Evolutionary conservation across 2,888 invertebrate genomes (phyloP), one percentile per base, ranked within the genome.

Genomic region (Arge pagana): DNA sequence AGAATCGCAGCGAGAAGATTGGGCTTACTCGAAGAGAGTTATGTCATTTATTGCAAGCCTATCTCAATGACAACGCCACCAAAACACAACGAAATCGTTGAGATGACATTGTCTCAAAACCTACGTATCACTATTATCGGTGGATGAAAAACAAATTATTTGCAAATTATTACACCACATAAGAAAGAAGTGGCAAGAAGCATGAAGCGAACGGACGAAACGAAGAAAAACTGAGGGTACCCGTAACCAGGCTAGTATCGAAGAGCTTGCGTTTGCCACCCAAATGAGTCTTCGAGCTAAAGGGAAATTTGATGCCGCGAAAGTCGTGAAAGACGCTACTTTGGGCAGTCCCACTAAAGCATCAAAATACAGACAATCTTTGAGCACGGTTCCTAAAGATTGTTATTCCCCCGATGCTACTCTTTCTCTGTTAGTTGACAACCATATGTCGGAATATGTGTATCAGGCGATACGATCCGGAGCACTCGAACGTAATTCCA

Each of bases 221-320:
- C 15, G 37, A 11, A 48, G 48, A 37, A 48, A 48, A 36, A 48
- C 48, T 37, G 37, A 35, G 36, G 48, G 7, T 16, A 26, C 36
- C 36, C 48, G 48, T 48, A 7, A 48, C 16, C 48, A 48, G 48
- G 35, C 48, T 28, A 48, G 19, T 39, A 13, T 28, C 48, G 48
- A 36, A 48, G 48, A 36, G 28, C 36, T 48, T 48, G 48, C 48
- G 4, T 35, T 48, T 48, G 48, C 36, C 36, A 36, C 48, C 36
- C 48, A 48, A 13, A 39, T 49, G 39, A 37, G 28, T 39, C 37
- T 39, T 13, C 23, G 39, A 39, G 24, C 39, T 21, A 13, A 11
- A 23, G 23, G 24, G 10, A 23, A 40, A 39, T 39, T 23, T 6
- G 21, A 39, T 39, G 39, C 39, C 3, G 36, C 36, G 24, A 39